Evolutionary conservation across 2,113 vertebrate genomes (phyloP).

Genomic region (Hyaena hyaena): DNA sequence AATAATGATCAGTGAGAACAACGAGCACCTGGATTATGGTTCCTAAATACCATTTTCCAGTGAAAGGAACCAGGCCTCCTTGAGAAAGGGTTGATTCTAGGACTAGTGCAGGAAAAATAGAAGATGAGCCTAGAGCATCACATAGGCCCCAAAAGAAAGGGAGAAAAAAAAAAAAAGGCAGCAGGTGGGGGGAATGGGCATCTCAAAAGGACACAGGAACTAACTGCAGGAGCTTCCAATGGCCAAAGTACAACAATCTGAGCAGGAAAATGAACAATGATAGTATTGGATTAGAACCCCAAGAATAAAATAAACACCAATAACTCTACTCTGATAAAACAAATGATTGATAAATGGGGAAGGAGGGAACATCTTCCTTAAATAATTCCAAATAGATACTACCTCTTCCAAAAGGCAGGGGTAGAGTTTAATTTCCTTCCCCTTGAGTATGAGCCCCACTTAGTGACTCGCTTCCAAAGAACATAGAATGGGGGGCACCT

Average conservation of each 20-base stretch:
- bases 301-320: neutral
- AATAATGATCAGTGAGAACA: neutral
- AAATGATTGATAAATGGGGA: neutral
- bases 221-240: constrained; percentile 1
- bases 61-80: neutral
- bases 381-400: neutral
- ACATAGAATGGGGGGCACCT: neutral
- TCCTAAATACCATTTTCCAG: constrained; percentile 26
- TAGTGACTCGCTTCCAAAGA: constrained; percentile 5
- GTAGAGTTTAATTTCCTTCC: neutral
- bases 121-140: neutral
- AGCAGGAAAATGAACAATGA: neutral
- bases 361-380: neutral
- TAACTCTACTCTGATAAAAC: neutral
- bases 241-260: neutral
- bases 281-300: neutral
- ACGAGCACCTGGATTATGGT: neutral
- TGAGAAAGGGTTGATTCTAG: neutral
- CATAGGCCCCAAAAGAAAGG: neutral
- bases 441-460: neutral
- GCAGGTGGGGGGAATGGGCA: neutral
- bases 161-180: neutral
- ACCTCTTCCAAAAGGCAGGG: neutral
- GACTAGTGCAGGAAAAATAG: neutral
- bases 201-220: neutral